Percentiles rank a stretch among this genome's conserved stretches.
Evolutionary conservation across 1,140 invertebrate species (phyloP).

Genomic region (Procambarus virginalis): DNA sequence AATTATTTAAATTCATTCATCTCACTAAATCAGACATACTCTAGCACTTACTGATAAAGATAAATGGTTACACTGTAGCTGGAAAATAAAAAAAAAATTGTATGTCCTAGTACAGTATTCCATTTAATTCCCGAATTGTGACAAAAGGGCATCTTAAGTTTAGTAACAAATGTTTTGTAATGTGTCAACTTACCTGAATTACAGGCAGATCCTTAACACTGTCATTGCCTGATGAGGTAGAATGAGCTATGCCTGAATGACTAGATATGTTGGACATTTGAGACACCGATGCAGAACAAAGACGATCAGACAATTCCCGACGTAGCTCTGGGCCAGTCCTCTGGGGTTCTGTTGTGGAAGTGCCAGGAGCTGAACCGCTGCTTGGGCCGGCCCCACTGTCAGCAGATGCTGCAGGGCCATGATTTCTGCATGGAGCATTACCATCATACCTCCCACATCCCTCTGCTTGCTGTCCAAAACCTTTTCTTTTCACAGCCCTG

Average conservation of each 20-base stretch:
- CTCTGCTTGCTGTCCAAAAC: conserved; percentile 58
- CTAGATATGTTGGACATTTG: conserved; percentile 67
- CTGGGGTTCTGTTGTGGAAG: conserved; percentile 18
- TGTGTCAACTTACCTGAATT: not conserved
- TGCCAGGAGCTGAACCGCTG: conserved; percentile 41
- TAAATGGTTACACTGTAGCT: too few relatives aligned
- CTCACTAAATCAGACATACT: too few relatives aligned
- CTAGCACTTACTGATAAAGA: too few relatives aligned
- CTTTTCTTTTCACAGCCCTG: conserved; percentile 60
- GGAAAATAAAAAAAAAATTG: too few relatives aligned
- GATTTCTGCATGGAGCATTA: not conserved
- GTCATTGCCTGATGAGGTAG: conserved; percentile 50
- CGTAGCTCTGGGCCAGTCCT: conserved; percentile 13
- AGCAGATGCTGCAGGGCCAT: conserved; percentile 26
- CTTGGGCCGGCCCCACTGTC: conserved; percentile 50
- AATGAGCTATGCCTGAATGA: conserved; percentile 55
- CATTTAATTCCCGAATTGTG: too few relatives aligned
- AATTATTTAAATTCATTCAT: too few relatives aligned
- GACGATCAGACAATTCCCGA: conserved; percentile 30
- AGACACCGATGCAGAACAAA: conserved; percentile 49
- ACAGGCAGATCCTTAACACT: conserved; percentile 53
- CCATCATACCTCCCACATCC: conserved; percentile 33
- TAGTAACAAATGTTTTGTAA: too few relatives aligned
- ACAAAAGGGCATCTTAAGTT: too few relatives aligned
- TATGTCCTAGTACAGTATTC: too few relatives aligned